Base-by-base conservation (phyloP, 2,888 invertebrate species). In the Tiphia femorata region DNA sequence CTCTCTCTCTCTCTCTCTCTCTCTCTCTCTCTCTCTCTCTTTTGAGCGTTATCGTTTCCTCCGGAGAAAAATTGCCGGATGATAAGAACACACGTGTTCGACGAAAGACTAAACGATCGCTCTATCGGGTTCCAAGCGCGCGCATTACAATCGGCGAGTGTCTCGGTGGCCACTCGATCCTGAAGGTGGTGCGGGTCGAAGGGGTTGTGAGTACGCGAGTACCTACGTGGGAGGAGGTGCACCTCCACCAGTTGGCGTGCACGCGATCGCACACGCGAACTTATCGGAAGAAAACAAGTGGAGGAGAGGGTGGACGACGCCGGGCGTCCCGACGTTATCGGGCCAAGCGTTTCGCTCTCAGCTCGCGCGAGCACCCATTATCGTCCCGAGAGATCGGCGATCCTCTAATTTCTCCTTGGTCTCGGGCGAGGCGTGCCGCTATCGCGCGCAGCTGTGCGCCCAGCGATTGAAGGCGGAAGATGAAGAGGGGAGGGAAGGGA, bases 51-150 rank as follows among this genome's bases (percentile, higher is more conserved):
- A 69, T 69, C 69, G 58, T 57, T 38, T 47, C 37, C 46, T 51
- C 30, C 55, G 57, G 38, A 70, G 63, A 70, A 72, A 73, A 71
- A 66, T 70, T 62, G 59, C 55, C 62, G n/a, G n/a, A n/a, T n/a
- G n/a, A 4, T 35, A 5, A 5, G 35, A 35, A 8, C 6, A 25
- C 25, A 8, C 25, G 25, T 8, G 25, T 6, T 25, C 25, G 25
- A 6, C 62, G 60, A 68, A 59, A 54, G 56, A 49, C n/a, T n/a
- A n/a, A n/a, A n/a, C n/a, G n/a, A n/a, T n/a, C n/a, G n/a, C n/a
- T n/a, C n/a, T n/a, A n/a, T n/a, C n/a, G n/a, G n/a, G n/a, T n/a
- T n/a, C n/a, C n/a, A n/a, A n/a, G n/a, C n/a, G 54, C 58, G 37
- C n/a, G 49, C 37, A 49, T 33, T 41, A 42, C 30, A 52, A 61